These are phyloP conservation scores for Cosmopolites sordidus DNA, from an alignment of 2,888 invertebrate species.

Conservation along the genomic window DNA sequence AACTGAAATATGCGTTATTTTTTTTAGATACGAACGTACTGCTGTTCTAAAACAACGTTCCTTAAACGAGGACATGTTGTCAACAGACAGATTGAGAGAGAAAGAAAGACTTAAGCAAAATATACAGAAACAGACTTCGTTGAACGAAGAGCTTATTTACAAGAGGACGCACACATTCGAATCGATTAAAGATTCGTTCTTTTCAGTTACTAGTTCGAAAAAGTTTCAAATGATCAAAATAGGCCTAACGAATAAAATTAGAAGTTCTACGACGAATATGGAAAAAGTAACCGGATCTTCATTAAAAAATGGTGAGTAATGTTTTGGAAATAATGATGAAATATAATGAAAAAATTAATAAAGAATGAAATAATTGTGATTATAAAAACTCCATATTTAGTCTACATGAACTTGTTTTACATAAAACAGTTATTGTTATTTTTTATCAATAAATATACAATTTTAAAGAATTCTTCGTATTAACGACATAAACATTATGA, in stretches of 20 bases:
- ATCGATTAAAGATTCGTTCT: slow-evolving; percentile 67
- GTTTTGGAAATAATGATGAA: no score
- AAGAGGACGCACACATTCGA: slow-evolving; percentile 63
- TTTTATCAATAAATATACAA: background rate
- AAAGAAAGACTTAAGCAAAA: slow-evolving; percentile 77
- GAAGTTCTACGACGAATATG: slow-evolving; percentile 77
- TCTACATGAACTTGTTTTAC: no score
- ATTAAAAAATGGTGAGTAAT: slow-evolving; percentile 54
- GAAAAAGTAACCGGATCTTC: slow-evolving; percentile 70
- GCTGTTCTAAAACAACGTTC: slow-evolving; percentile 78
- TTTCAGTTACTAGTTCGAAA: slow-evolving; percentile 69
- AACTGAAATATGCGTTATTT: no score
- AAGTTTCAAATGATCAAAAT: slow-evolving; percentile 73
- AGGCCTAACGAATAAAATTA: slow-evolving; percentile 78
- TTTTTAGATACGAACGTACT: slow-evolving; percentile 47
- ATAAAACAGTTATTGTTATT: no score
- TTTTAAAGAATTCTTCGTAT: no score
- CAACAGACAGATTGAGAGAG: slow-evolving; percentile 76
- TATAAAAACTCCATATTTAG: no score
- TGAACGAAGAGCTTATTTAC: slow-evolving; percentile 82
- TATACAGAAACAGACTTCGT: slow-evolving; percentile 83
- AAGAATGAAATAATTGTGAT: no score
- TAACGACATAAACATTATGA: no score
- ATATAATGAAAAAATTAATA: no score
- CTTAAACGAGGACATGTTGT: slow-evolving; percentile 85